Base-by-base conservation (phyloP, 2,113 vertebrate species). In the Circaetus cinerascens region DNA sequence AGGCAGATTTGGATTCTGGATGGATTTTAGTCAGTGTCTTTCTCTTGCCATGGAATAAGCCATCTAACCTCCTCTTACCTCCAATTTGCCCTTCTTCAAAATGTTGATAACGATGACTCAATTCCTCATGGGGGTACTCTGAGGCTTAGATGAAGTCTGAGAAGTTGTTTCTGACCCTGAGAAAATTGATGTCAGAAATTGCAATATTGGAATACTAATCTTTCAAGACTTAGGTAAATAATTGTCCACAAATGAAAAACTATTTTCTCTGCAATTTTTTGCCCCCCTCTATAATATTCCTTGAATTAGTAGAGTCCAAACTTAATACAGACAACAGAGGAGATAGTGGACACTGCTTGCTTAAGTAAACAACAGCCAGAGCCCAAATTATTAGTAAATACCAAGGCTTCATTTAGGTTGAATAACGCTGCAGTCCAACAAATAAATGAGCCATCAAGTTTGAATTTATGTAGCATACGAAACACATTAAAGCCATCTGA, bases 391-490 rank as follows among this genome's bases (percentile, higher is more conserved):
- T 98, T 98, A 98, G 98, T 98, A 98, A 98, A 98, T 98, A 98
- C 95, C 95, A 98, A 97, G 97, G 97, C 98, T 98, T 98, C 92
- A 98, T 98, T 98, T 98, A 98, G 92, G 90, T 98, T 98, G 98
- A 98, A 97, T 98, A 98, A 98, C 97, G 67, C 97, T 98, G 98
- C 98, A 98, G 98, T 98, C 97, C 98, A 98, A 97, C 97, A 98
- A 98, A 98, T 98, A 98, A 98, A 98, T 98, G 98, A 98, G 98
- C 98, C 98, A 98, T 98, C 98, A 97, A 98, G 98, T 98, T 97
- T 98, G 98, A 98, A 98, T 98, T 98, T 98, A 98, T 98, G 98
- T 98, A 98, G 98, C 98, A 98, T 98, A 98, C 95, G 95, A 98
- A 98, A 98, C 97, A 96, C 97, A 98, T 98, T 98, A 98, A 98